Conservation (phyloP, 2,888 invertebrate genomes). For the Spodoptera littoralis region DNA sequence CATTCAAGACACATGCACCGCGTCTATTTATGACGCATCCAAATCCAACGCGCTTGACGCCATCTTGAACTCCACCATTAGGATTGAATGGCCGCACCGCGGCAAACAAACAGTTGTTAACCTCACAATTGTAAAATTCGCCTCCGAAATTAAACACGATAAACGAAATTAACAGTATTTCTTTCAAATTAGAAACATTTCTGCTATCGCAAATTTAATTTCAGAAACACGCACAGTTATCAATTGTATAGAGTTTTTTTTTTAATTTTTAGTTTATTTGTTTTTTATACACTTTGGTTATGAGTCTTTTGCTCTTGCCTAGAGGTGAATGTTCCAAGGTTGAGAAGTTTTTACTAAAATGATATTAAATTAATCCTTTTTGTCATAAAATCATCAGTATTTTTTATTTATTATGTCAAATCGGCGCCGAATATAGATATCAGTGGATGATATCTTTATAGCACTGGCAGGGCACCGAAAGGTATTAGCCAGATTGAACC, state of each 20-base stretch:
- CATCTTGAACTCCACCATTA: conserved; percentile 79
- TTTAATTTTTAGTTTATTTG: conserved; percentile 1
- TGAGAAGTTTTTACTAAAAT: too few relatives aligned
- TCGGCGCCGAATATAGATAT: too few relatives aligned
- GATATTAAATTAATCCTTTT: too few relatives aligned
- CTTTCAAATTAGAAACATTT: conserved; percentile 13
- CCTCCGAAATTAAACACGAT: conserved; percentile 8
- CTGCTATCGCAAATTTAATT: conserved; percentile 23
- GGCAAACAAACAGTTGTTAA: conserved; percentile 22
- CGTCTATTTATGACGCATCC: conserved; percentile 83
- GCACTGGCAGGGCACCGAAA: too few relatives aligned
- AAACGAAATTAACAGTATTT: neutral
- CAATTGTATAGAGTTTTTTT: conserved; percentile 16
- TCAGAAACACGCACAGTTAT: conserved; percentile 44
- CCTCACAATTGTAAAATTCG: conserved; percentile 1
- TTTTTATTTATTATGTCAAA: too few relatives aligned
- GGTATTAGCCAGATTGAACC: too few relatives aligned
- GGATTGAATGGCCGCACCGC: conserved; percentile 52
- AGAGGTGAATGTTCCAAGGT: too few relatives aligned
- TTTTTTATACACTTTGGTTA: conserved; percentile 12
- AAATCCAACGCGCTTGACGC: conserved; percentile 79
- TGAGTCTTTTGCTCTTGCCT: conserved; percentile 5
- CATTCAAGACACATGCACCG: conserved; percentile 78
- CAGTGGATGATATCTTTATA: too few relatives aligned
- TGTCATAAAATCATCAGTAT: too few relatives aligned